These are phyloP conservation scores for Cephus sareptanus DNA, from an alignment of 2,888 invertebrate genomes.

Conservation along the genomic window DNA sequence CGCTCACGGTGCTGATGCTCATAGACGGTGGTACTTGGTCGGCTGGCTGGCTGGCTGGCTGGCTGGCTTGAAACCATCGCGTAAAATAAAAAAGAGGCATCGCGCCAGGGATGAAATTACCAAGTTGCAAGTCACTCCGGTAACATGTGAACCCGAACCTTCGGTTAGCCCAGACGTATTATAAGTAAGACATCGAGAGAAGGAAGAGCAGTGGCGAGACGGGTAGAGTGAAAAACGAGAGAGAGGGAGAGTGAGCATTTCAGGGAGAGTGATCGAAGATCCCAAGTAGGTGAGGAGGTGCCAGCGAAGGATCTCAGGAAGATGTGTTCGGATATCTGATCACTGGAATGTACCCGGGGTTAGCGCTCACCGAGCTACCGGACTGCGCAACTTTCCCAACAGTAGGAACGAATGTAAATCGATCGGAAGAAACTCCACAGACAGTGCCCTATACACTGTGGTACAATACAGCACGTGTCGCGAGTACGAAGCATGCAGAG, in stretches of 20 bases:
- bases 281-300: no score
- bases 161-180: conserved; percentile 27
- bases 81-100: conserved; percentile 45
- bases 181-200: conserved; percentile 45
- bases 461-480: no score
- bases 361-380: background rate
- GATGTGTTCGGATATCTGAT: conserved; percentile 36
- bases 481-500: no score
- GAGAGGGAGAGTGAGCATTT: no score
- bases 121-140: conserved; percentile 60
- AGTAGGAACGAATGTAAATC: no score
- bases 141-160: conserved; percentile 39
- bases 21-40: conserved; percentile 11
- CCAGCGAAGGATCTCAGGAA: no score
- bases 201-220: conserved; percentile 15
- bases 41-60: no score
- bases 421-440: no score
- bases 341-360: conserved; percentile 38
- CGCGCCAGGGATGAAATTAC: conserved; percentile 60
- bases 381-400: no score
- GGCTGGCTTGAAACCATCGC: conserved; percentile 18
- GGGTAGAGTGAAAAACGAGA: conserved; percentile 28
- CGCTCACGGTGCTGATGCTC: conserved; percentile 19
- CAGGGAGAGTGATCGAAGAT: no score
- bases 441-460: no score